Percentiles rank a stretch among this genome's conserved stretches.
These are phyloP conservation scores for Electrona antarctica DNA, from an alignment of 2,113 vertebrate species.

Conservation along the genomic window DNA sequence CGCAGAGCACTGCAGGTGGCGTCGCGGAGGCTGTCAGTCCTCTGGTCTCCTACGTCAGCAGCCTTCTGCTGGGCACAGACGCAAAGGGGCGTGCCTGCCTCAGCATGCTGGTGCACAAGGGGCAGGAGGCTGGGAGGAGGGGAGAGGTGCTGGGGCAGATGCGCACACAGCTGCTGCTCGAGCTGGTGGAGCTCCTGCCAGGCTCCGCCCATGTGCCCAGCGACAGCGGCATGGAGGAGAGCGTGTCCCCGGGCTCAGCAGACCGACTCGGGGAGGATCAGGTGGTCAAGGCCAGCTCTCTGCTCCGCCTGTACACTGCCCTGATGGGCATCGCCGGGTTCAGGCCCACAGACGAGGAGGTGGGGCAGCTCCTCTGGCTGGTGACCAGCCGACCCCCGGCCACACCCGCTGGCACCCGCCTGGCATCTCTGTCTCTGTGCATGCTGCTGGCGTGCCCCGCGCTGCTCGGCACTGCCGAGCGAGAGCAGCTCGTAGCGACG, in stretches of 20 bases:
- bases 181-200: conserved; percentile 87
- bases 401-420: conserved; percentile 87
- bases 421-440: conserved; percentile 88
- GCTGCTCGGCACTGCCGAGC: conserved; percentile 83
- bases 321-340: conserved; percentile 91
- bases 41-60: conserved; percentile 89
- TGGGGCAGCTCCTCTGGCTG: conserved; percentile 86
- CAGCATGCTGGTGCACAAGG: conserved; percentile 88
- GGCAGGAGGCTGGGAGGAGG: conserved; percentile 82
- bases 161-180: conserved; percentile 87
- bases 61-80: conserved; percentile 87
- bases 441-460: conserved; percentile 89
- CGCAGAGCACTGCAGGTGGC: conserved; percentile 70
- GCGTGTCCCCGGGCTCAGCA: too few relatives aligned
- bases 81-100: conserved; percentile 91
- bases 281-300: conserved; percentile 87
- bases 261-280: conserved; percentile 83
- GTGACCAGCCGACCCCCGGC: conserved; percentile 90
- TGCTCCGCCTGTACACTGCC: conserved; percentile 87
- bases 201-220: conserved; percentile 72
- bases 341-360: conserved; percentile 89
- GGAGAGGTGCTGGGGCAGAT: conserved; percentile 85
- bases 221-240: conserved; percentile 76
- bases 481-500: conserved; percentile 88
- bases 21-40: conserved; percentile 84